Evolutionary conservation across 1,140 invertebrate genomes (phyloP).

Genomic region (Orchestia grillus): DNA sequence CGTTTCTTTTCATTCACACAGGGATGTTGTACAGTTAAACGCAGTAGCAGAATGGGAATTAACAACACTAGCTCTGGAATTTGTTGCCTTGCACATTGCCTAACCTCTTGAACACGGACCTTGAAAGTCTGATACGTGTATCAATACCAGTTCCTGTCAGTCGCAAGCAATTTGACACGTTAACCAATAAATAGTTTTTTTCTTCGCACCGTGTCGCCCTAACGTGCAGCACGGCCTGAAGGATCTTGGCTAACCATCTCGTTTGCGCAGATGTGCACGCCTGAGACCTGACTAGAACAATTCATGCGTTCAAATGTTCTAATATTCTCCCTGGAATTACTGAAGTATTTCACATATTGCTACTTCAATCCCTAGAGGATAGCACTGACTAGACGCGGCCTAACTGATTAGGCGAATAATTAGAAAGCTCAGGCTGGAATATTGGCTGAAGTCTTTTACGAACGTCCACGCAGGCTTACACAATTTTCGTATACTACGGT

Average conservation of each 20-base stretch:
- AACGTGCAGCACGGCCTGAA: neutral
- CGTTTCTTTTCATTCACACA: too few species aligned
- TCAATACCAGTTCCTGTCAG: too few species aligned
- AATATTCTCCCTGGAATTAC: neutral
- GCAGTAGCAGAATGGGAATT: too few species aligned
- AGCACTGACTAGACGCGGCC: neutral
- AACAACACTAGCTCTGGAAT: too few species aligned
- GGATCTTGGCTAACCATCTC: neutral
- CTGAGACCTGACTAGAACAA: neutral
- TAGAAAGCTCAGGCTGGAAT: neutral
- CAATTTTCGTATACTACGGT: neutral
- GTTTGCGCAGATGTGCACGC: neutral
- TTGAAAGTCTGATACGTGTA: too few species aligned
- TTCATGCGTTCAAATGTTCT: neutral
- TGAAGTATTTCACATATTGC: neutral
- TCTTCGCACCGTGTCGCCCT: neutral
- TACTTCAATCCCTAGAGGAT: neutral
- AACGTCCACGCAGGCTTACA: neutral
- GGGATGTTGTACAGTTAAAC: too few species aligned
- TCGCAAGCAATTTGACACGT: neutral
- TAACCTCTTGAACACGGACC: too few species aligned
- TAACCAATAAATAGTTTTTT: neutral
- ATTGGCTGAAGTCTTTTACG: neutral
- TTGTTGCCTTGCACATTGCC: too few species aligned
- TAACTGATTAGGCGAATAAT: neutral